Evolutionary conservation across 2,888 invertebrate species (phyloP), one percentile per base, ranked within the genome.

Genomic region (Cheilosia variabilis): DNA sequence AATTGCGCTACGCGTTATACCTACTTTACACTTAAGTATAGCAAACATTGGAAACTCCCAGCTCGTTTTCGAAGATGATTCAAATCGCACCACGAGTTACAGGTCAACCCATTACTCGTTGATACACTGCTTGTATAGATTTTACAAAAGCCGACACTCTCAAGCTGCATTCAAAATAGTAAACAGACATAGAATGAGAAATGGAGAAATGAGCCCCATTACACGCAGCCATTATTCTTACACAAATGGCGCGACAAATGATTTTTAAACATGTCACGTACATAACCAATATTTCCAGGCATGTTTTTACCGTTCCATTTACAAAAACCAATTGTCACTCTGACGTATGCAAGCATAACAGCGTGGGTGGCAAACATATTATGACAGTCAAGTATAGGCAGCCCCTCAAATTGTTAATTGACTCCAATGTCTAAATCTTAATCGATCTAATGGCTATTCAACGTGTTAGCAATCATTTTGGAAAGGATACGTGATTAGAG

Each of bases 401-500:
- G 13, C 50, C 13, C 50, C 52, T 15, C 37, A 52, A 52, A 72
- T 72, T 57, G 19, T 43, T 79, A 63, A 79, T 72, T 58, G 60
- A 53, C 34, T 60, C 19, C 22, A 45, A 60, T 37, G 55, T 43
- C 50, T 31, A 63, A 71, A 65, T 34, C 52, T 62, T 10, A 43
- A 52, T 10, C n/a, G 41, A 15, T 15, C 47, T 52, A 37, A 63
- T 72, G 47, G 53, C 63, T 27, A 57, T 79, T 58, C 22, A 53
- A 72, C 53, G 72, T 72, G 72, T 79, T 66, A 79, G 34, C 53
- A 65, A 79, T 73, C 71, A 79, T 72, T 17, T 57, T 6, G 53
- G 19, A 66, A 73, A 65, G 66, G 72, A 60, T 72, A 72, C 72
- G 72, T 79, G 79, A 79, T 66, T 45, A 73, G 52, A 71, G 55